Base-by-base conservation (phyloP, 2,797 vertebrate genomes). In the Euthynnus affinis region DNA sequence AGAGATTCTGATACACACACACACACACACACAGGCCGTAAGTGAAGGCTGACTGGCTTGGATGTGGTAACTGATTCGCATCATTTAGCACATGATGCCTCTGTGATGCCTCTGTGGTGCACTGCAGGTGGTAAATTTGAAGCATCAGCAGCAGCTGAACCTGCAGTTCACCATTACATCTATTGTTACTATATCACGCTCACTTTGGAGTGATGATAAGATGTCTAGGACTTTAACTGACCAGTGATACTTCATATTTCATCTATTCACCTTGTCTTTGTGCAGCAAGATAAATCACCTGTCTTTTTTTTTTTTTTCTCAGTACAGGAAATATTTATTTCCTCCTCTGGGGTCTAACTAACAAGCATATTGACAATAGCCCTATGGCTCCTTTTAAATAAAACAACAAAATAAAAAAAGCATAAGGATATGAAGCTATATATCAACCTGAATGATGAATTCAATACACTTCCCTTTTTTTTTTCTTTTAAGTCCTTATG, bases 61-160 rank as follows among this genome's bases (percentile, higher is more conserved):
- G 64, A 74, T 56, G 66, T 8, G 63, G 51, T 66, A 60, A 68
- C 69, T 72, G 82, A 63, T 68, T 72, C 22, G 32, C 78, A 75
- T 84, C 77, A 82, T 84, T 88, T 86, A 84, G 71, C 82, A 57
- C 74, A 67, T 66, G 71, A 53, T 58, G 81, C 81, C 58, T 55
- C 49, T n/a, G 40, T 48, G 66, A 34, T 61, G 59, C 59, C 74
- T 84, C 80, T 44, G 58, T 40, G 63, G 65, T 40, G 20, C 80
- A 52, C 85, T 73, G 81, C 87, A 89, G 88, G 78, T 89, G 89
- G 82, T 60, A 20, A 49, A 83, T 85, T 76, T 84, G 72, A 85
- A 81, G 69, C 81, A 56, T 52, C 81, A 73, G 80, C 83, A 76
- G 78, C 84, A 58, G 76, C 75, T 59, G 63, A 84, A 88, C 75